Conservation (phyloP, 2,113 vertebrate genomes). For the Peromyscus californicus region DNA sequence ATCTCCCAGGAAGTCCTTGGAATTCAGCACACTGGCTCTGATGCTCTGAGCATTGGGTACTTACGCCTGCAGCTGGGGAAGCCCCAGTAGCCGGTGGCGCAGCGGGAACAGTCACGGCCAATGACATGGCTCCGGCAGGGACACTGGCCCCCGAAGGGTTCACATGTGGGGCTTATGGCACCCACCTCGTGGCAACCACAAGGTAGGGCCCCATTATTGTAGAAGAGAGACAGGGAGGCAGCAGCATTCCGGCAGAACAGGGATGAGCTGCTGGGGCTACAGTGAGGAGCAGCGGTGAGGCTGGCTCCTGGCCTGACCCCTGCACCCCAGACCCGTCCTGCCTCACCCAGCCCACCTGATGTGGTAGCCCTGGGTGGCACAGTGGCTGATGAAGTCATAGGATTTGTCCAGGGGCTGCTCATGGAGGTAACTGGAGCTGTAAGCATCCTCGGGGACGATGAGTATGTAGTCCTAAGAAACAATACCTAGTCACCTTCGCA, state of each 20-base stretch:
- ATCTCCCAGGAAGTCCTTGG: fast-evolving
- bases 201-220: constrained; percentile 94
- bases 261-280: constrained; percentile 89
- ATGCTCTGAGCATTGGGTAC: not conserved
- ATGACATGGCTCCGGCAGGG: constrained; percentile 93
- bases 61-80: constrained; percentile 97
- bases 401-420: constrained; percentile 97
- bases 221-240: constrained; percentile 94
- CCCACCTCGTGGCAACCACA: constrained; percentile 95
- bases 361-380: constrained; percentile 94
- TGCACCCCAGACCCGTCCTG: fast-evolving
- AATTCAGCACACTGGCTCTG: fast-evolving
- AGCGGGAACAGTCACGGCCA: constrained; percentile 96
- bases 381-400: constrained; percentile 97
- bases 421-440: constrained; percentile 91
- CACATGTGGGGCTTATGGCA: constrained; percentile 90
- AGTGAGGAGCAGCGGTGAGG: not conserved
- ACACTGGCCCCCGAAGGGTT: constrained; percentile 95
- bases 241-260: constrained; percentile 93
- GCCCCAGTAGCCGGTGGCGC: constrained; percentile 96
- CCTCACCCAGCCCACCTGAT: constrained; percentile 88
- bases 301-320: fast-evolving
- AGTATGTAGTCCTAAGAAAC: constrained; percentile 93
- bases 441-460: constrained; percentile 93
- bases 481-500: not conserved